A percentile compares a stretch with the other conserved stretches of the same genome.
Evolutionary conservation across 2,113 vertebrate species (phyloP).

Genomic region (Maccullochella peelii): DNA sequence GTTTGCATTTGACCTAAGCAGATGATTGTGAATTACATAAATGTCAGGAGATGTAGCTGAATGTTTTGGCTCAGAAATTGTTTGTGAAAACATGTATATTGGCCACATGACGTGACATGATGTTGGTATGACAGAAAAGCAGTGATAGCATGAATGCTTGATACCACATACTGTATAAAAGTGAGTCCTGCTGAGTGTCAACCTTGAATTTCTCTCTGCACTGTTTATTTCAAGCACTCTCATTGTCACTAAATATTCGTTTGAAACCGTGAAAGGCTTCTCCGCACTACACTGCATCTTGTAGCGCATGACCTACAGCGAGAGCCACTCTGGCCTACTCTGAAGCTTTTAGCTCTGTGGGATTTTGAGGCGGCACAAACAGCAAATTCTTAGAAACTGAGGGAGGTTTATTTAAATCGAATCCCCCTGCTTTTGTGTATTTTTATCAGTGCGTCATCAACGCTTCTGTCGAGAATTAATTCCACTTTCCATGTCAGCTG

Average conservation of each 20-base stretch:
- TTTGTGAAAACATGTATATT: neutral
- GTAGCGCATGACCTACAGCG: neutral
- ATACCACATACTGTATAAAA: neutral
- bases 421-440: neutral
- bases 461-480: neutral
- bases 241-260: conserved; percentile 11
- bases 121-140: neutral
- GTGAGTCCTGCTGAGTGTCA: neutral
- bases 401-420: neutral
- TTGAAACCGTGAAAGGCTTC: conserved; percentile 17
- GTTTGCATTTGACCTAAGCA: conserved; percentile 19
- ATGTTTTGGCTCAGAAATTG: neutral
- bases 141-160: neutral
- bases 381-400: conserved; percentile 22
- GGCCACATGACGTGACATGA: neutral
- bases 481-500: neutral
- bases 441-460: conserved; percentile 13
- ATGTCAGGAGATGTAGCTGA: neutral
- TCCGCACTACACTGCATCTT: neutral
- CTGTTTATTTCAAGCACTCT: conserved; percentile 10
- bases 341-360: neutral
- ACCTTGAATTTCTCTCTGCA: conserved; percentile 29
- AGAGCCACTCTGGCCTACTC: conserved; percentile 23
- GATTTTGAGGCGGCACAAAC: conserved; percentile 4
- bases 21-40: conserved; percentile 3